A percentile compares a stretch with the other conserved stretches of the same genome.
Evolutionary conservation across 2,797 vertebrate species (phyloP).

Genomic region (Selene dorsalis): DNA sequence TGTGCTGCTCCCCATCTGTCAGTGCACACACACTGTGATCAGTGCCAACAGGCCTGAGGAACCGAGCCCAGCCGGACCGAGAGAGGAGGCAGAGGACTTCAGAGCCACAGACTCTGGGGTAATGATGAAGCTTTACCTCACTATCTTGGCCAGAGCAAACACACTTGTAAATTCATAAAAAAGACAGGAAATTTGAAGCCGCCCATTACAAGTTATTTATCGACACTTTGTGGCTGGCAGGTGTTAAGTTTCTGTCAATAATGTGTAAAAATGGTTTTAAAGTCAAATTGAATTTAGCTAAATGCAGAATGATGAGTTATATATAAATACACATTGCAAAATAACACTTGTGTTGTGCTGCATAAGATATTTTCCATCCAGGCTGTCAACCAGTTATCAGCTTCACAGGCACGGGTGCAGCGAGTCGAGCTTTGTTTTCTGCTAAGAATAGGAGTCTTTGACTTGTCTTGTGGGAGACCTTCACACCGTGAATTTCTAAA

Average conservation of each 20-base stretch:
- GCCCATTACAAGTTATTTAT: neutral
- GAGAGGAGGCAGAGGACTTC: constrained; percentile 91
- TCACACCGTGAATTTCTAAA: constrained; percentile 40
- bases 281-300: neutral
- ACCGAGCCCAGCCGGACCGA: constrained; percentile 68
- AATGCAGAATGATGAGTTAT: neutral
- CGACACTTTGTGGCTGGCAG: constrained; percentile 3
- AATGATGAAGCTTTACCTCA: constrained; percentile 60
- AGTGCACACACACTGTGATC: constrained; percentile 68
- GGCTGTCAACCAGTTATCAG: constrained; percentile 41
- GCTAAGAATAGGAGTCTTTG: constrained; percentile 60
- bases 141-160: neutral
- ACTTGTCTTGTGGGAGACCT: constrained; percentile 40
- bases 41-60: constrained; percentile 77
- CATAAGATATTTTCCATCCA: constrained; percentile 28
- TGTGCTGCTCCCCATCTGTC: constrained; percentile 73
- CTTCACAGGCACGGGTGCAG: constrained; percentile 61
- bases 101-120: constrained; percentile 95
- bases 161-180: neutral
- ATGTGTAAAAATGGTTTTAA: neutral
- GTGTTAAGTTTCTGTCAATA: neutral
- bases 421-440: constrained; percentile 58
- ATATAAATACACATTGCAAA: neutral
- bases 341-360: constrained; percentile 1
- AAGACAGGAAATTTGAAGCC: neutral